Evolutionary conservation across 2,888 invertebrate species (phyloP).

Genomic region (Clivina fossor): DNA sequence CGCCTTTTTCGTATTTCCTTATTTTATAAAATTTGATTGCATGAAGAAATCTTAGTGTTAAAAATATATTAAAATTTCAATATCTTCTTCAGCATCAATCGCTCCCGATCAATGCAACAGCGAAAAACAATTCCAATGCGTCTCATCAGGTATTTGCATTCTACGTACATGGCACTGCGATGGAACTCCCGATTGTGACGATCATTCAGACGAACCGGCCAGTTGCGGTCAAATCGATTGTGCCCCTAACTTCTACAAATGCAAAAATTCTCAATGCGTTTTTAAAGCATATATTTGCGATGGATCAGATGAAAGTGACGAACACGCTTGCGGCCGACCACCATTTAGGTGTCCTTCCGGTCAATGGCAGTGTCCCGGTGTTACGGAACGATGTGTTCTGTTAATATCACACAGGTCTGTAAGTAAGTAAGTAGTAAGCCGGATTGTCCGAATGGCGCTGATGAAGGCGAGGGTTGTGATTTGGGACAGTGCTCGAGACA

Average conservation of each 20-base stretch:
- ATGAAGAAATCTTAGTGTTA: too few species aligned
- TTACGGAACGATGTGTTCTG: constrained; percentile 77
- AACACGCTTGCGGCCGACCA: constrained; percentile 79
- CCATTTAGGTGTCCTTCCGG: constrained; percentile 74
- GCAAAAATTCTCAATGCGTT: constrained; percentile 83
- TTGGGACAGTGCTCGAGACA: constrained; percentile 77
- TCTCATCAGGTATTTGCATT: constrained; percentile 84
- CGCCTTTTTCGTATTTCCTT: too few species aligned
- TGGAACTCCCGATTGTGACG: constrained; percentile 87
- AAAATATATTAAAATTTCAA: too few species aligned
- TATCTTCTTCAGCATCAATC: constrained; percentile 67
- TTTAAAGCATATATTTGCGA: constrained; percentile 93
- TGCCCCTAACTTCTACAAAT: constrained; percentile 77
- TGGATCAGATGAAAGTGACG: constrained; percentile 80
- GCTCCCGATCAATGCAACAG: constrained; percentile 86
- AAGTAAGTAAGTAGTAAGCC: constrained; percentile 78
- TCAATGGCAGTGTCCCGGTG: constrained; percentile 86
- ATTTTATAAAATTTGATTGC: too few species aligned
- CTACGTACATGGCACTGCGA: constrained; percentile 94
- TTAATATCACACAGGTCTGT: constrained; percentile 86
- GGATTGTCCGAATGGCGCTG: constrained; percentile 92
- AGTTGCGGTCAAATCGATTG: constrained; percentile 79
- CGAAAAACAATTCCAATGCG: constrained; percentile 89
- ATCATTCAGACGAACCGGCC: constrained; percentile 86
- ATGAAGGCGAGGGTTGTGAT: constrained; percentile 91